phyloP scores from a whole-genome alignment of 2,113 vertebrate species.

The Petrocephalus microphthalmus region DNA sequence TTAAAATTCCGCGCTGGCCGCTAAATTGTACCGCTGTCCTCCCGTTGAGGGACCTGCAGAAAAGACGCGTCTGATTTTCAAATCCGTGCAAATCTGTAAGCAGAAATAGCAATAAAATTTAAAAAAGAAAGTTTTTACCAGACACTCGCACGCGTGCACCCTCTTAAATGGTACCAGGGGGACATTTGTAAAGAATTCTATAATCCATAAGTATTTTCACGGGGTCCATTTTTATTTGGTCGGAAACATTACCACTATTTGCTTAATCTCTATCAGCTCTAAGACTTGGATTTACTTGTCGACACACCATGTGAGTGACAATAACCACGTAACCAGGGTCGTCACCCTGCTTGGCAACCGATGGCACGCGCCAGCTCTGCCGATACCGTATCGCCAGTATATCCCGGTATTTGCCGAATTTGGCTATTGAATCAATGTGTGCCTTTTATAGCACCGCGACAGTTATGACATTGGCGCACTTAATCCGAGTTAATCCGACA shows the following conservation, averaged over 20 bases:
- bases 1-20: background rate
- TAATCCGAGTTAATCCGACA: slow-evolving; percentile 58
- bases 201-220: background rate
- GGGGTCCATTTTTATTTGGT: background rate
- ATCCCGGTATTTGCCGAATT: background rate
- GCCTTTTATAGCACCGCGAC: slow-evolving; percentile 17
- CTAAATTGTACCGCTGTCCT: background rate
- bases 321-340: background rate
- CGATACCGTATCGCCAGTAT: background rate
- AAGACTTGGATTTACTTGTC: background rate
- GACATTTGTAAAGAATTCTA: background rate
- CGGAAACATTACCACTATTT: background rate
- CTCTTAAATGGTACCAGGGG: background rate
- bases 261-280: background rate
- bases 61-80: background rate
- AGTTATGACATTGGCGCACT: slow-evolving; percentile 56
- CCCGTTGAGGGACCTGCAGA: background rate
- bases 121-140: background rate
- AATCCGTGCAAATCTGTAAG: background rate
- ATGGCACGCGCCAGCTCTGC: background rate
- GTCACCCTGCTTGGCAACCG: background rate
- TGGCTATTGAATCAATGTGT: background rate
- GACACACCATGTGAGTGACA: background rate
- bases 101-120: too few relatives aligned
- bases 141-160: background rate